Base-by-base conservation (phyloP, 2,113 vertebrate species). In the Hypomesus transpacificus region DNA sequence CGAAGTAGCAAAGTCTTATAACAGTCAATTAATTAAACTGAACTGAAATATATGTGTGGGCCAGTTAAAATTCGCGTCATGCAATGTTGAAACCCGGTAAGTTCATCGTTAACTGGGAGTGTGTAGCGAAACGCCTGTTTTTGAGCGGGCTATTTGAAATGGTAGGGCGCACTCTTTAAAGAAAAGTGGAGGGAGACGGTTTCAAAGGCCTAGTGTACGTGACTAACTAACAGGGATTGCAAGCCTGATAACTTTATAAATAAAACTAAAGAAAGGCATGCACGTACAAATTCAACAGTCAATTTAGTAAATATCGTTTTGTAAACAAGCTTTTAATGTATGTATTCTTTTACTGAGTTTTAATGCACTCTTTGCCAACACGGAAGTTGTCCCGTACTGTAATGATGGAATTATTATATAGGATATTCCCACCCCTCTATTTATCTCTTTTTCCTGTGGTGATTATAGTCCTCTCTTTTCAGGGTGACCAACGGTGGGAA, bases 401-500 rank as follows among this genome's bases (percentile, higher is more conserved):
- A 34, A 34, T 34, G 39, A 13, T 46, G 39, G 39, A 46, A 46
- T 11, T 11, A 7, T 1, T 46, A 46, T 2, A 1, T 2, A 13
- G 9, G 1, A 13, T 46, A 46, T 46, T 46, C 13, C 39, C 7
- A 4, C 9, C 4, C 22, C 51, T 3, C 60, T 61, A 69, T 21
- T 3, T 31, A 51, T 46, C 16, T 22, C 3, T 14, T 70, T 81
- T 62, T 1, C 9, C 8, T 46, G 39, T 46, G 7, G 5, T 13
- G 31, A 46, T 7, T 13, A 13, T 46, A 46, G 11, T 54, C 26
- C 7, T 46, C 18, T 61, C n/a, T 68, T 8, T 50, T 14, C 63
- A 94, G 93, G 0, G 87, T 94, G 61, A 94, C 93, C 28, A 94
- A 93, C 84, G 92, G 93, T 82, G 93, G 93, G 0, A 94, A 94